Percentiles rank a stretch among this genome's conserved stretches.
phyloP scores from a whole-genome alignment of 2,113 vertebrate species.

The Onychostruthus taczanowskii region DNA sequence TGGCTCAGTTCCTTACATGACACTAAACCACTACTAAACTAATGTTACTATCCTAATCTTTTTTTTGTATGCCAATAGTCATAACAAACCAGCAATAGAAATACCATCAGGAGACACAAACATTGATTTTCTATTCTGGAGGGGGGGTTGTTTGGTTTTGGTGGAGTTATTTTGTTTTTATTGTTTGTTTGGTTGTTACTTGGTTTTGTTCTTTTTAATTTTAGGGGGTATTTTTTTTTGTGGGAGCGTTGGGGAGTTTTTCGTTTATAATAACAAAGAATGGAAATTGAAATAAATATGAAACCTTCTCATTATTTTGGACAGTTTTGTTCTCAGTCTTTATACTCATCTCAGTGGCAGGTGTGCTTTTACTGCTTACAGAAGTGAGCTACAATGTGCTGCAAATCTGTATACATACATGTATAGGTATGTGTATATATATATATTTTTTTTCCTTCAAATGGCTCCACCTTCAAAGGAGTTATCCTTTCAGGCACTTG shows the following conservation, averaged over 20 bases:
- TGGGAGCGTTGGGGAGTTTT: fast-evolving
- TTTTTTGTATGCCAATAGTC: background rate
- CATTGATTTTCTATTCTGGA: background rate
- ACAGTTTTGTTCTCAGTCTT: background rate
- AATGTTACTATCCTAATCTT: background rate
- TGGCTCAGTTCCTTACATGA: background rate
- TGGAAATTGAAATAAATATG: background rate
- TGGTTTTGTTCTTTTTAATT: background rate
- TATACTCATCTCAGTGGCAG: background rate
- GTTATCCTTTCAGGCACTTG: background rate
- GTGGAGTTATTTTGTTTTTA: background rate
- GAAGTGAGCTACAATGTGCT: background rate
- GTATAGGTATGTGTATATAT: background rate
- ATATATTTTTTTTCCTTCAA: background rate
- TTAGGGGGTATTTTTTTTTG: too few species aligned
- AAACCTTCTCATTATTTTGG: background rate
- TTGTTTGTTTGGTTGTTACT: background rate
- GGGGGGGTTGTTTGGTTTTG: background rate
- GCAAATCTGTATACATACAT: background rate
- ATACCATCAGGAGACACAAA: background rate
- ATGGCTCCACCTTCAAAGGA: background rate
- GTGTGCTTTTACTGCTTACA: background rate
- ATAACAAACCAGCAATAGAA: background rate
- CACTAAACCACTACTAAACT: background rate
- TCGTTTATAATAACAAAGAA: background rate